A percentile compares a stretch with the other conserved stretches of the same genome.
Evolutionary conservation across 2,888 invertebrate species (phyloP).

Genomic region (Linyphia triangularis): DNA sequence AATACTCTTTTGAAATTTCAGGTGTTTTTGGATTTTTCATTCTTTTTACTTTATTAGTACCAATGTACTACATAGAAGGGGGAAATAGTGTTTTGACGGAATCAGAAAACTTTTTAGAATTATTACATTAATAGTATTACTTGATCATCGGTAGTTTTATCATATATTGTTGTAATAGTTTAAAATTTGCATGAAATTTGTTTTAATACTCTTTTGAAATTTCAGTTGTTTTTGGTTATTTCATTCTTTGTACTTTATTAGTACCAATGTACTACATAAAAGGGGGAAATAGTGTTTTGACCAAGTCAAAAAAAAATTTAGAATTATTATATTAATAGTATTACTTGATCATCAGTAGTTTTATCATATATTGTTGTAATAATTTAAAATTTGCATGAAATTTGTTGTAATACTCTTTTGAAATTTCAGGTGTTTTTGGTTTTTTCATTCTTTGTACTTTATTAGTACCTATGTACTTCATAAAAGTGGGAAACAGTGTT

Average conservation of each 20-base stretch:
- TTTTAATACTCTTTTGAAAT: neutral
- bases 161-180: too few relatives aligned
- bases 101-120: too few relatives aligned
- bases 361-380: too few relatives aligned
- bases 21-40: constrained; percentile 86
- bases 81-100: constrained; percentile 75
- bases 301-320: constrained; percentile 80
- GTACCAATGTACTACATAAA: constrained; percentile 88
- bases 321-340: constrained; percentile 82
- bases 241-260: constrained; percentile 84
- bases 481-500: constrained; percentile 77
- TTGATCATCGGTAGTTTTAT: too few relatives aligned
- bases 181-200: neutral
- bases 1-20: constrained; percentile 76
- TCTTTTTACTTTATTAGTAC: constrained; percentile 84
- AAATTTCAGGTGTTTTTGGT: constrained; percentile 84
- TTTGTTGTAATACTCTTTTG: neutral
- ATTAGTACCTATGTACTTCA: constrained; percentile 89
- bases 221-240: constrained; percentile 85
- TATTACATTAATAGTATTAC: too few relatives aligned
- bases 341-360: too few relatives aligned
- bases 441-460: constrained; percentile 84
- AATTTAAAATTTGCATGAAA: too few relatives aligned
- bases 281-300: constrained; percentile 74
- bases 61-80: constrained; percentile 86